Percentiles rank a stretch among this genome's conserved stretches.
These are phyloP conservation scores for Pelodiscus sinensis DNA, from an alignment of 2,113 vertebrate species.

Conservation along the genomic window DNA sequence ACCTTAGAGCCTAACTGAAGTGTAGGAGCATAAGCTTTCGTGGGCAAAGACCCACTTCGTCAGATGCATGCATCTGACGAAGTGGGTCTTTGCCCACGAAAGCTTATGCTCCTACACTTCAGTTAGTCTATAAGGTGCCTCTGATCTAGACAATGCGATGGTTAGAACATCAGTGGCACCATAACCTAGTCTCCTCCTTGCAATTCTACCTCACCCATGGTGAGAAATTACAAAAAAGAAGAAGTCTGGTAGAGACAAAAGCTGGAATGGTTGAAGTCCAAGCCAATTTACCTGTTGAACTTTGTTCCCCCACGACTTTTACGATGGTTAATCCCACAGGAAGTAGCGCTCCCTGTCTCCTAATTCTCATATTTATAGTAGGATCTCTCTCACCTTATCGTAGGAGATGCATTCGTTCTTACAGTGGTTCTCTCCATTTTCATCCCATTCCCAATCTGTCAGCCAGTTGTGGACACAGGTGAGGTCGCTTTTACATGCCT, in stretches of 20 bases:
- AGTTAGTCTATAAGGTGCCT: too few species aligned
- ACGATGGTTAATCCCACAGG: not conserved
- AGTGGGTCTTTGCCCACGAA: too few species aligned
- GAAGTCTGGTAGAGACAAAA: not conserved
- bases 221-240: not conserved
- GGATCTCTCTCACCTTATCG: slow-evolving; percentile 68
- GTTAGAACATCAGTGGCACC: not conserved
- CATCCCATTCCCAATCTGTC: slow-evolving; percentile 71
- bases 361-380: not conserved
- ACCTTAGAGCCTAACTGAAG: too few species aligned
- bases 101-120: too few species aligned
- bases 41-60: too few species aligned
- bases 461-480: slow-evolving; percentile 74
- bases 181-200: not conserved
- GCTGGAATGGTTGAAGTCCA: slow-evolving; percentile 24
- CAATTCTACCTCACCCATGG: not conserved
- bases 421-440: slow-evolving; percentile 71
- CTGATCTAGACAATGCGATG: not conserved
- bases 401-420: slow-evolving; percentile 68
- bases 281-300: not conserved
- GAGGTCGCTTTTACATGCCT: slow-evolving; percentile 76
- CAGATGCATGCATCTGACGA: too few species aligned
- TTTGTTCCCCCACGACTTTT: not conserved
- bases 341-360: not conserved
- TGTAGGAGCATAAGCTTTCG: too few species aligned